Conservation (phyloP, 1,140 invertebrate genomes). For the Tetraneura akinire region DNA sequence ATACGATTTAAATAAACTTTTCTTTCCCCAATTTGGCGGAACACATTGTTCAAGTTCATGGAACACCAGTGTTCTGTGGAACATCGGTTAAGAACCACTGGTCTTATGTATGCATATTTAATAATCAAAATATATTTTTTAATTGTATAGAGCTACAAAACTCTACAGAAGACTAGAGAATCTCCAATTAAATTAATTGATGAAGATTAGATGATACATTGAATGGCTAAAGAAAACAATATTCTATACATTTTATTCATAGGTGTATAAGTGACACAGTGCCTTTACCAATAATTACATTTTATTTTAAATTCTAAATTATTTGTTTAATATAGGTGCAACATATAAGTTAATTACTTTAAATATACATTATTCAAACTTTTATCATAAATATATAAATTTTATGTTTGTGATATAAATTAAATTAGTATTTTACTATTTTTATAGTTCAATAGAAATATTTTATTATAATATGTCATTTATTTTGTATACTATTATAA, state of each 20-base stretch:
- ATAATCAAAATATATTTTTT: background rate
- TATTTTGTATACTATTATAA: conserved; percentile 2
- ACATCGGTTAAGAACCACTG: no score
- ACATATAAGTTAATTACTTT: background rate
- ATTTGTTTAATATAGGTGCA: background rate
- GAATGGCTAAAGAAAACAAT: no score
- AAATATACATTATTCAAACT: background rate
- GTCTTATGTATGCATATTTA: background rate
- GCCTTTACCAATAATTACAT: background rate
- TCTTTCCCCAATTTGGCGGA: background rate
- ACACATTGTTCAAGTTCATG: no score
- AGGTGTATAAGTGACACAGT: background rate
- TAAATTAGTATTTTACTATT: background rate
- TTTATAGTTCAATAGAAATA: background rate
- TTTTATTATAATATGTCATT: background rate
- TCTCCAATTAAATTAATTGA: conserved; percentile 23
- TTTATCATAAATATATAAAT: background rate
- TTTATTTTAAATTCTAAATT: background rate
- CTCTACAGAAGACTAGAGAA: background rate
- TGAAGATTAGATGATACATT: background rate
- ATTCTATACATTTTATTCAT: background rate
- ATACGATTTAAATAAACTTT: no score
- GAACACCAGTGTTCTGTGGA: no score
- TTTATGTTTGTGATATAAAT: background rate
- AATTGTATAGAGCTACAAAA: conserved; percentile 2